These are phyloP conservation scores for Drosophila obscura DNA, from an alignment of 1,140 invertebrate species.

Conservation along the genomic window DNA sequence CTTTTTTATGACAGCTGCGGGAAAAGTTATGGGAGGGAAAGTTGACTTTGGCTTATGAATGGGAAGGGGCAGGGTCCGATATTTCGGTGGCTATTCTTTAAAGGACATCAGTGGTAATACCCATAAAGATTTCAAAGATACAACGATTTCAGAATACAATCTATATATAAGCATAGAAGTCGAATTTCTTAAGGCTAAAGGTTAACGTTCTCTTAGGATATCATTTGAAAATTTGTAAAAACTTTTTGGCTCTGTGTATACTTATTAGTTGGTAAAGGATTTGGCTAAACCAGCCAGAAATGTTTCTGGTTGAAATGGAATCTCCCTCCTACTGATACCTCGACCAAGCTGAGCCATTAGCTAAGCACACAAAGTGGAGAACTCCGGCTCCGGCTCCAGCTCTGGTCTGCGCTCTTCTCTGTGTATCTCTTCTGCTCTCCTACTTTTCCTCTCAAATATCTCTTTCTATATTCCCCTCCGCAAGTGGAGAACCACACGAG, in stretches of 20 bases:
- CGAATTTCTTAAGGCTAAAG: no score
- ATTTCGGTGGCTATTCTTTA: conserved; percentile 5
- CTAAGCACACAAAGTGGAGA: conserved; percentile 39
- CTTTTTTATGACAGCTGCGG: conserved; percentile 72
- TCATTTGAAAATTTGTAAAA: no score
- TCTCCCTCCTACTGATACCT: conserved; percentile 6
- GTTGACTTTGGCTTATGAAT: conserved; percentile 48
- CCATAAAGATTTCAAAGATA: no score
- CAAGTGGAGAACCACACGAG: conserved; percentile 28
- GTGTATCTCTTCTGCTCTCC: background rate
- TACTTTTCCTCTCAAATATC: background rate
- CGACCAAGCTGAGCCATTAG: conserved; percentile 33
- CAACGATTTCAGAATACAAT: no score
- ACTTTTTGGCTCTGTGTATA: no score
- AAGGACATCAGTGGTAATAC: background rate
- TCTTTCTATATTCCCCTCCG: background rate
- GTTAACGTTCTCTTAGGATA: background rate
- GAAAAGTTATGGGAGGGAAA: conserved; percentile 58
- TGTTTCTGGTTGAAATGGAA: conserved; percentile 19
- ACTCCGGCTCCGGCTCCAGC: background rate
- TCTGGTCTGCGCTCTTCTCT: background rate
- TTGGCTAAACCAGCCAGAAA: conserved; percentile 11
- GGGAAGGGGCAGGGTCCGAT: background rate
- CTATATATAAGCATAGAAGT: no score
- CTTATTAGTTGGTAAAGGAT: conserved; percentile 1